Base-by-base conservation (phyloP, 2,888 invertebrate species). In the Dastarcus helophoroides region DNA sequence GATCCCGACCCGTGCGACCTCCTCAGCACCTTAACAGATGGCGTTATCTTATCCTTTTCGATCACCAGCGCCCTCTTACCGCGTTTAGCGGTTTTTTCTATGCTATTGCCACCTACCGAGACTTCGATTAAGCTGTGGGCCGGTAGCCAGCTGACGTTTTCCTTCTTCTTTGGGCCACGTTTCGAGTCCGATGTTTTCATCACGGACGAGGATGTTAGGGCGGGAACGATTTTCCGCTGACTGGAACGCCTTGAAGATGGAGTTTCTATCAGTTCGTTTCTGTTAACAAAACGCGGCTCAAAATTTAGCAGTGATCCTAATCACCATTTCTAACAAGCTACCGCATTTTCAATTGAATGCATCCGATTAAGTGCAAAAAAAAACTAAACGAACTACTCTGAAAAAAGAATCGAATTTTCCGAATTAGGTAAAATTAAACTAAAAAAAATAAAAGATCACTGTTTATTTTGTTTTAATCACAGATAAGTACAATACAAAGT, bases 1-100 rank as follows among this genome's bases (percentile, higher is more conserved):
- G 43, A 30, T 26, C 35, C 37, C 32, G 44, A 41, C 5, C 41
- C 26, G 12, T 42, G 41, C 14, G 48, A 48, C 16, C 49, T 39
- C 5, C 49, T 38, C 14, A 50, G 29, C 8, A 51, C 43, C 38
- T 53, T 53, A 12, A 50, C 47, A 10, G 49, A 48, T 6, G 47
- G 41, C 28, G 38, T 47, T 27, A 32, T 26, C 40, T 47, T 41
- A 37, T 51, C 47, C 36, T 48, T 48, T 15, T 53, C 53, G 10
- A 44, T 30, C 26, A 36, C 43, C 8, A 53, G 28, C 5, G 50
- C 40, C 14, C 51, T 40, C 35, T 51, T 53, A 23, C 40, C 43
- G 12, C 50, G 40, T 33, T 48, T 50, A 8, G 40, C 28, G 14
- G 36, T 38, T 35, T 43, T 44, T 19, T 19, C 19, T 7, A 19